Percentiles rank a stretch among this genome's conserved stretches.
Conservation (phyloP, 2,113 vertebrate genomes). For the Psammodynastes pulverulentus region DNA sequence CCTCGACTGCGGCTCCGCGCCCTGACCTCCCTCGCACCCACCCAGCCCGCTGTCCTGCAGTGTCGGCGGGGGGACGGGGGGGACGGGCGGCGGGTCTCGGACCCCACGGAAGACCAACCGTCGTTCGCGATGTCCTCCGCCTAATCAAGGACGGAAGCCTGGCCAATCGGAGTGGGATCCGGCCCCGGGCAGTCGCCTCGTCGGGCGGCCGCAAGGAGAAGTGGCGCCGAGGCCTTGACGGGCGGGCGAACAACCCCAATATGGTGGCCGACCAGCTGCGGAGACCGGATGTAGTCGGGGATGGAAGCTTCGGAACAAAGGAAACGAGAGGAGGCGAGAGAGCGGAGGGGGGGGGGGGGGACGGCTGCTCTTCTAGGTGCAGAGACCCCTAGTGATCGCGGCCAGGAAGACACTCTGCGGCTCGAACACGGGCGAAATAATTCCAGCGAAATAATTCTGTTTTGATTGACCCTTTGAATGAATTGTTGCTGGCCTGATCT, state of each 20-base stretch:
- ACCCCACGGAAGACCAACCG: background rate
- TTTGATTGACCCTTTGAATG: no score
- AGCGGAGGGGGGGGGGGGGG: background rate
- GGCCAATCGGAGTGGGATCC: background rate
- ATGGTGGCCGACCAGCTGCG: constrained; percentile 25
- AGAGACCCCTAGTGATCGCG: constrained; percentile 5
- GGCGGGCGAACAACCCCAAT: background rate
- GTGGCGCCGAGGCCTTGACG: constrained; percentile 2
- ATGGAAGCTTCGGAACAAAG: background rate
- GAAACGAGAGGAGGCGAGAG: background rate
- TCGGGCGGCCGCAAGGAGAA: background rate
- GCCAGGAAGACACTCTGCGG: background rate
- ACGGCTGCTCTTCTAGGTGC: background rate
- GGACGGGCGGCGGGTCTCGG: no score
- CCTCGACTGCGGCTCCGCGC: background rate
- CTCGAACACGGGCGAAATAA: background rate
- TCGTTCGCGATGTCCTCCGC: background rate
- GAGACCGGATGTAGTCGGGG: constrained; percentile 9
- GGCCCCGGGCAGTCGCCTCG: background rate
- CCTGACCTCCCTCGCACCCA: background rate
- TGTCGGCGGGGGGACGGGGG: accelerated
- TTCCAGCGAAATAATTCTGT: no score
- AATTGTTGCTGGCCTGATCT: no score
- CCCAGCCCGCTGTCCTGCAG: background rate
- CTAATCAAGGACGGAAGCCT: no score